Evolutionary conservation across 2,888 invertebrate species (phyloP), one percentile per base, ranked within the genome.

Genomic region (Caenorhabditis sp.): DNA sequence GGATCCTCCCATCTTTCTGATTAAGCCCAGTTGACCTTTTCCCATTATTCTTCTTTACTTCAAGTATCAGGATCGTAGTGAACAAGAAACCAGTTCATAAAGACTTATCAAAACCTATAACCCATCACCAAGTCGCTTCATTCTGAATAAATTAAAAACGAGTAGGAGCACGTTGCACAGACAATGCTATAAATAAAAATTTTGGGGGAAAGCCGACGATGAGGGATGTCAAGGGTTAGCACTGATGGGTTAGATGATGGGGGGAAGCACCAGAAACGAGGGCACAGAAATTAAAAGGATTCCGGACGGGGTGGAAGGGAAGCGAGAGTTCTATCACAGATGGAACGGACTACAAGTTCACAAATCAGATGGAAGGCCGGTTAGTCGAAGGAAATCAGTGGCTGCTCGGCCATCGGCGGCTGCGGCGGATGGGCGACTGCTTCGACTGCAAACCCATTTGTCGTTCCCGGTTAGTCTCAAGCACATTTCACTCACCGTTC

Each of bases 301-400:
- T 20, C 26, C 17, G 17, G 39, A 13, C 48, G 15, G 35, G 17
- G 7, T 8, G 39, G 41, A 32, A 17, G n/a, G 24, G 43, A 22
- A 15, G 43, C 22, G 11, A 41, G 41, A 17, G 37, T 41, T 48
- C 37, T 56, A 63, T 63, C 63, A 63, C 63, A 63, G 63, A 41
- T 35, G 9, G 37, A 35, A 35, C 15, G 39, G 39, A 61, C 48
- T 48, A 50, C 37, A n/a, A 39, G 50, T 45, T 56, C 43, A 41
- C 48, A 59, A 30, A 32, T 24, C 4, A 43, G 27, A 24, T 20
- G 37, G 8, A 27, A 43, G 32, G 9, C 43, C 35, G 30, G 32
- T 59, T 59, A 76, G 52, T 76, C 76, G 53, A 76, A 76, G 30
- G 76, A 76, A 46, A 76, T 76, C 8, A 76, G 68, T 27, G 76